Conservation (phyloP, 2,113 vertebrate species). For the Eudyptes chrysolophus region DNA sequence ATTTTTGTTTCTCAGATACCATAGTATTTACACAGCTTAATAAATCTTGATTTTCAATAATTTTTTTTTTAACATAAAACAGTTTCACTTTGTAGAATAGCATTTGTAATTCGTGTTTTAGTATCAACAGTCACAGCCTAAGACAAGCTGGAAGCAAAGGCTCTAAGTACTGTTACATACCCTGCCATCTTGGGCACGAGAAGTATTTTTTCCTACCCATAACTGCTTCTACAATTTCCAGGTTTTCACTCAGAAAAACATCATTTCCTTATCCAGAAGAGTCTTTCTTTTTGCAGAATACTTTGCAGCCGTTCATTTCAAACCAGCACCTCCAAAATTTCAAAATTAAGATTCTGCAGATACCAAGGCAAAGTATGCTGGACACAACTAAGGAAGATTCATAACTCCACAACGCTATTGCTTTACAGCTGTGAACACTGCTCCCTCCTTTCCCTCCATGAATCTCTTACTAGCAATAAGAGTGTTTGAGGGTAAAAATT, state of each 20-base stretch:
- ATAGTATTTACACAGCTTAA: neutral
- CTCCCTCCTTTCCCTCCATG: neutral
- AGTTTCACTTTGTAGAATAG: neutral
- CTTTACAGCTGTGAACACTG: neutral
- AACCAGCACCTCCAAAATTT: neutral
- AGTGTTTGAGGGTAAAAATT: neutral
- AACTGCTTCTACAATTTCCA: neutral
- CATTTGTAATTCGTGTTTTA: neutral
- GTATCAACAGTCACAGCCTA: neutral
- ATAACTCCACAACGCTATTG: neutral
- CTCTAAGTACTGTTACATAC: neutral
- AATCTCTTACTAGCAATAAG: neutral
- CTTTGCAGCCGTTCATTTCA: neutral
- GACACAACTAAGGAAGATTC: neutral
- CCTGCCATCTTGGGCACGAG: accelerated
- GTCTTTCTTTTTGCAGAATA: neutral
- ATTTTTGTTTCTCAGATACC: neutral
- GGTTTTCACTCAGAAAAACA: neutral
- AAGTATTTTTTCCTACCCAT: neutral
- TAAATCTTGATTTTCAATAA: neutral
- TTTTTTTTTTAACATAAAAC: neutral
- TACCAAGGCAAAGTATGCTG: neutral
- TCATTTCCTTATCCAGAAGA: neutral
- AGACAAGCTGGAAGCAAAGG: neutral
- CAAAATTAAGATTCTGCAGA: neutral